Conservation (phyloP, 2,113 vertebrate species). For the Lamprotornis superbus region DNA sequence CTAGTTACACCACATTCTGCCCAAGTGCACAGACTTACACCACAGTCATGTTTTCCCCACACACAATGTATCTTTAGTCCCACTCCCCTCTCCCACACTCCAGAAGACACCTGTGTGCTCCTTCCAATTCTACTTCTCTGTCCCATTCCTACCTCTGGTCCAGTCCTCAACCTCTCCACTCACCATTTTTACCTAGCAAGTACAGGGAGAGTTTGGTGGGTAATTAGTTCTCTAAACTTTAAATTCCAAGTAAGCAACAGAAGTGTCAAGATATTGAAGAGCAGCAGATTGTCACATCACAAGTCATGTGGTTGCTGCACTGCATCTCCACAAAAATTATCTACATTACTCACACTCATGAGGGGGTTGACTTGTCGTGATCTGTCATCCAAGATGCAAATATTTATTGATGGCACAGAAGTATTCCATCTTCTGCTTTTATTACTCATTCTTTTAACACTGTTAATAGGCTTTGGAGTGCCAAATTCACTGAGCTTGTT, state of each 20-base stretch:
- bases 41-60: neutral
- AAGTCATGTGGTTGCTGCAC: neutral
- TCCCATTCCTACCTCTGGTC: neutral
- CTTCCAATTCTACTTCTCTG: neutral
- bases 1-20: neutral
- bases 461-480: neutral
- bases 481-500: neutral
- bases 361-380: conserved; percentile 31
- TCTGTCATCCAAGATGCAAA: conserved; percentile 36
- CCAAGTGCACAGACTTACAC: neutral
- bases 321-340: conserved; percentile 14
- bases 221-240: neutral
- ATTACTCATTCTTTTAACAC: conserved; percentile 10
- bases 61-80: neutral
- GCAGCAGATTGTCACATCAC: conserved; percentile 28
- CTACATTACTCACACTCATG: conserved; percentile 8
- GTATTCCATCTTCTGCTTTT: conserved; percentile 13
- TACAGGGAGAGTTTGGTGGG: neutral
- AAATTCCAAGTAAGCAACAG: neutral
- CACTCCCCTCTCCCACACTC: neutral
- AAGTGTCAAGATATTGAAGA: neutral
- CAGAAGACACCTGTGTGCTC: neutral
- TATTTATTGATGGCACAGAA: conserved; percentile 39
- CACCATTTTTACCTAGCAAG: neutral
- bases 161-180: neutral